A percentile compares a stretch with the other conserved stretches of the same genome.
Conservation (phyloP, 2,888 invertebrate genomes). For the Cryptosula pallasiana region DNA sequence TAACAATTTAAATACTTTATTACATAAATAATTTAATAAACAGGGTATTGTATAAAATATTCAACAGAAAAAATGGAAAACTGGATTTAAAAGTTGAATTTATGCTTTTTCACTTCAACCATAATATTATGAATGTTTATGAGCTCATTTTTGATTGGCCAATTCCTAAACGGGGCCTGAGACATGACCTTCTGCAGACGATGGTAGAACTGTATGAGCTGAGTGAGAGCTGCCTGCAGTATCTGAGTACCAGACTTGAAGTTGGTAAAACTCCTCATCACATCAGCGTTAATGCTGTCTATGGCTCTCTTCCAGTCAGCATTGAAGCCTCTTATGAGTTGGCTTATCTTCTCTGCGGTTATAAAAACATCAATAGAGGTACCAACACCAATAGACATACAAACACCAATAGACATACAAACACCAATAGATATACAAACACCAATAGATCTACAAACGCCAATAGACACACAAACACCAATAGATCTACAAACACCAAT, state of each 20-base stretch:
- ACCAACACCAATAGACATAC: too few species aligned
- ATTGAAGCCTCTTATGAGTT: slow-evolving; percentile 81
- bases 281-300: slow-evolving; percentile 89
- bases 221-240: slow-evolving; percentile 79
- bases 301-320: slow-evolving; percentile 91
- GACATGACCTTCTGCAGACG: slow-evolving; percentile 89
- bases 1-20: too few species aligned
- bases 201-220: slow-evolving; percentile 95
- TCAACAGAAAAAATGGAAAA: too few species aligned
- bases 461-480: too few species aligned
- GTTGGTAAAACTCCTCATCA: slow-evolving; percentile 90
- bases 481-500: too few species aligned
- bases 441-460: too few species aligned
- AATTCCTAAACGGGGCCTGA: slow-evolving; percentile 59
- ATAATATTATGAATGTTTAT: slow-evolving; percentile 97
- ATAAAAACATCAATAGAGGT: neutral
- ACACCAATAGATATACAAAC: too few species aligned
- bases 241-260: slow-evolving; percentile 90
- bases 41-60: too few species aligned
- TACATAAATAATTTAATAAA: too few species aligned
- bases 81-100: slow-evolving; percentile 85
- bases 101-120: slow-evolving; percentile 99
- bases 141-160: slow-evolving; percentile 67
- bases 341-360: slow-evolving; percentile 62
- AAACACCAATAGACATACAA: too few species aligned